Evolutionary conservation across 2,888 invertebrate species (phyloP).

Genomic region (Brachylomia viminalis): DNA sequence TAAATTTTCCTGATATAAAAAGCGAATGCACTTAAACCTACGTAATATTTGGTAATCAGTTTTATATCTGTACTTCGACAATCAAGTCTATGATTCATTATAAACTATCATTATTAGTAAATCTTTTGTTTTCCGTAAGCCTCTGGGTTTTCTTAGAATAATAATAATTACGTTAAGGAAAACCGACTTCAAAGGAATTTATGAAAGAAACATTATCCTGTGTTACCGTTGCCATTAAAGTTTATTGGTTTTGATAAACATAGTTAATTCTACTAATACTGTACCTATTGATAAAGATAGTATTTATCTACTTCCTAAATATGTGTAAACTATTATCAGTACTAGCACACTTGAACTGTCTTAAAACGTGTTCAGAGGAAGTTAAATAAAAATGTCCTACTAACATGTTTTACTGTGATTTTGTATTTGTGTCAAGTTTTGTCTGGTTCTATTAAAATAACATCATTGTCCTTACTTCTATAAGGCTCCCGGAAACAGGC

Average conservation of each 20-base stretch:
- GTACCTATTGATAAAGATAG: conserved; percentile 19
- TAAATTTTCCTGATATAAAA: background rate
- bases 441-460: background rate
- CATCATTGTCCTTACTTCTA: background rate
- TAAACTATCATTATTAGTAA: conserved; percentile 25
- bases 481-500: too few species aligned
- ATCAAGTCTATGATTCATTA: conserved; percentile 9
- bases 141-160: conserved; percentile 42
- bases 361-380: background rate
- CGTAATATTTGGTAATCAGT: conserved; percentile 16
- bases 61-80: conserved; percentile 25
- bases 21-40: background rate
- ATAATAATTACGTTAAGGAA: conserved; percentile 48
- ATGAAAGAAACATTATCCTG: conserved; percentile 31
- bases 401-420: background rate
- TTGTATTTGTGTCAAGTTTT: background rate
- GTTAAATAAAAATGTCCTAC: background rate
- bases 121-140: conserved; percentile 26
- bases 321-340: conserved; percentile 9
- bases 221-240: conserved; percentile 6
- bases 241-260: conserved; percentile 23
- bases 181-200: conserved; percentile 28
- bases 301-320: conserved; percentile 6
- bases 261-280: conserved; percentile 7
- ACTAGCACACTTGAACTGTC: background rate